Evolutionary conservation across 92 coral and sea anemone genomes (phyloP).

Genomic region (Scolanthus callimorphus): DNA sequence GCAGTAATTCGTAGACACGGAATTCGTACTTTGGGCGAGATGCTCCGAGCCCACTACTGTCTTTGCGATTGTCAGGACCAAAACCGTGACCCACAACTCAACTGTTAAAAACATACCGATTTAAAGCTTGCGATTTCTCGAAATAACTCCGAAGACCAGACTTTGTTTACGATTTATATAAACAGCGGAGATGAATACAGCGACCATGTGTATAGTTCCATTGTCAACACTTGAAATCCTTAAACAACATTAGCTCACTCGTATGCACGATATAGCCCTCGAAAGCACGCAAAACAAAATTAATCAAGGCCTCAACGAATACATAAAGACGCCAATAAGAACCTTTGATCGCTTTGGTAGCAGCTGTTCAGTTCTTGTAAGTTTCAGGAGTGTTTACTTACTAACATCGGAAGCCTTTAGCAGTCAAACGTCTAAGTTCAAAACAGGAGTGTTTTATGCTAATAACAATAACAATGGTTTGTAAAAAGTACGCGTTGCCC

Average conservation of each 20-base stretch:
- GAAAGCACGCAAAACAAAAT: too few relatives aligned
- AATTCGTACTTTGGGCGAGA: too few relatives aligned
- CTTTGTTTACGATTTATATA: too few relatives aligned
- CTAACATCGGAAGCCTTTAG: neutral
- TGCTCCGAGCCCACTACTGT: too few relatives aligned
- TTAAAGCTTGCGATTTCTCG: too few relatives aligned
- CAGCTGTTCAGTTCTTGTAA: neutral
- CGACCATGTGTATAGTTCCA: neutral
- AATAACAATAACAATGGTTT: neutral
- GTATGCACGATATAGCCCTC: neutral
- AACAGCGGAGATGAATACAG: neutral
- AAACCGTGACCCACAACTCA: too few relatives aligned
- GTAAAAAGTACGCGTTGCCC: neutral
- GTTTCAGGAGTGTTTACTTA: neutral
- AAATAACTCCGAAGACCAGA: too few relatives aligned
- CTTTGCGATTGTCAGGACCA: too few relatives aligned
- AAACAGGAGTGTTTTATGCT: neutral
- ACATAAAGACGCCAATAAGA: neutral
- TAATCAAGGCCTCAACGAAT: too few relatives aligned
- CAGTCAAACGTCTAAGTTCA: neutral
- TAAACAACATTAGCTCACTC: neutral
- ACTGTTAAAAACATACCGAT: too few relatives aligned
- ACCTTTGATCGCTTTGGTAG: neutral
- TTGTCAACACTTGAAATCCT: neutral
- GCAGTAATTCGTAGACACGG: constrained; percentile 63